phyloP scores from a whole-genome alignment of 2,113 vertebrate species.

The Megalops atlanticus region DNA sequence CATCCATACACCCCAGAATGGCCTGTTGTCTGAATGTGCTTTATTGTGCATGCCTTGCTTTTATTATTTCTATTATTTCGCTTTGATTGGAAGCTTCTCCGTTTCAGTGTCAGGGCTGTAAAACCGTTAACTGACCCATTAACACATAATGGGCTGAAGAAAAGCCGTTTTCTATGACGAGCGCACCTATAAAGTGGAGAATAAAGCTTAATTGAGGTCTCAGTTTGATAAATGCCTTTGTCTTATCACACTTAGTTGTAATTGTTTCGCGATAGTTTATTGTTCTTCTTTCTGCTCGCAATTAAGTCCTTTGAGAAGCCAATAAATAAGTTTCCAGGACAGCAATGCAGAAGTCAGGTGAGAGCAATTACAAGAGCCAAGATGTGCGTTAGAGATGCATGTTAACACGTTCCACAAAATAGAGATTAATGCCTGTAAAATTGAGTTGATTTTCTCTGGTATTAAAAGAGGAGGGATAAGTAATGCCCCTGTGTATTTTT shows the following conservation, averaged over 20 bases:
- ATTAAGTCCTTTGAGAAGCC: constrained; percentile 41
- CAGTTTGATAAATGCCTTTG: constrained; percentile 38
- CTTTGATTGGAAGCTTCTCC: constrained; percentile 15
- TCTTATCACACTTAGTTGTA: constrained; percentile 29
- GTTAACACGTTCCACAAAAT: constrained; percentile 9
- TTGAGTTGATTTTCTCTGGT: background rate
- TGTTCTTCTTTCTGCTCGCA: constrained; percentile 41
- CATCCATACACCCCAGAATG: background rate
- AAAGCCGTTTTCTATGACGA: constrained; percentile 35
- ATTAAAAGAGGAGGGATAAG: background rate
- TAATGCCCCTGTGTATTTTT: background rate
- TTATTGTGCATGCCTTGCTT: background rate
- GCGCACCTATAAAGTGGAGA: constrained; percentile 38
- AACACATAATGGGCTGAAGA: constrained; percentile 37
- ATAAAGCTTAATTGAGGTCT: constrained; percentile 33
- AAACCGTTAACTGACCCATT: constrained; percentile 36
- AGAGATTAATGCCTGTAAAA: background rate
- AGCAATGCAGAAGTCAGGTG: constrained; percentile 24
- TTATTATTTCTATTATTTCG: constrained; percentile 33
- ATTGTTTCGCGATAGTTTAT: constrained; percentile 43
- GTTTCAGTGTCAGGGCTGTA: constrained; percentile 13
- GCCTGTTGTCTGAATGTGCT: background rate
- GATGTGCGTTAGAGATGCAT: background rate
- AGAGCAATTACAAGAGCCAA: constrained; percentile 1
- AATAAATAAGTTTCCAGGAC: constrained; percentile 43